These are phyloP conservation scores for Pungitius pungitius DNA, from an alignment of 2,113 vertebrate species.

Conservation along the genomic window DNA sequence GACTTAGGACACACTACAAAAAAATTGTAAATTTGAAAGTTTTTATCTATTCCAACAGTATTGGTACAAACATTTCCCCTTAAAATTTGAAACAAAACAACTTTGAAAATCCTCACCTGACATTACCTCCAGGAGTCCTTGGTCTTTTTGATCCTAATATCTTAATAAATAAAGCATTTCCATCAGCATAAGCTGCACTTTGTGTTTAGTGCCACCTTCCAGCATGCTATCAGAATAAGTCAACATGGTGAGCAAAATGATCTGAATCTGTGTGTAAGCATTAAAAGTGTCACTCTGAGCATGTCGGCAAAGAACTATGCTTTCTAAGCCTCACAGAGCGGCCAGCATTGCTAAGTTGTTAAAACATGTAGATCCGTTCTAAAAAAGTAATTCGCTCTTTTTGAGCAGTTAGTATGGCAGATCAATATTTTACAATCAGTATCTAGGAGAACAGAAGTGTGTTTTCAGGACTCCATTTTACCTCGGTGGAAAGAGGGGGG, in stretches of 20 bases:
- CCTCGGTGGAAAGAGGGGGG: conserved; percentile 25
- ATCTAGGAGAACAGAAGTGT: no score
- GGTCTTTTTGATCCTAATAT: background rate
- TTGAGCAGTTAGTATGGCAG: background rate
- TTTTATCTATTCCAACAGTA: background rate
- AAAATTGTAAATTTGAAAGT: background rate
- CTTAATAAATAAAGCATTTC: background rate
- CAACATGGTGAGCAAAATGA: background rate
- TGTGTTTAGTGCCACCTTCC: background rate
- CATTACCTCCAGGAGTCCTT: background rate
- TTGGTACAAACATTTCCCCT: background rate
- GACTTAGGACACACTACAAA: background rate
- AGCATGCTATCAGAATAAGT: background rate
- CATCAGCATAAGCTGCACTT: background rate
- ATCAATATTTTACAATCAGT: background rate
- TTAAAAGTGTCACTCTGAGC: background rate
- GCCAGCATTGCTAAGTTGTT: background rate
- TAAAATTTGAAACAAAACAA: background rate
- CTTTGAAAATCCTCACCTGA: background rate
- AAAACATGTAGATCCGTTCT: background rate
- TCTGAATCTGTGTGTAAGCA: background rate
- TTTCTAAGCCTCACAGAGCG: background rate
- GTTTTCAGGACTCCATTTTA: background rate
- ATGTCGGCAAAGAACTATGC: background rate
- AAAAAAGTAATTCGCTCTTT: background rate